Base-by-base conservation (phyloP, 1,140 invertebrate species). In the Sarcophaga bullata region DNA sequence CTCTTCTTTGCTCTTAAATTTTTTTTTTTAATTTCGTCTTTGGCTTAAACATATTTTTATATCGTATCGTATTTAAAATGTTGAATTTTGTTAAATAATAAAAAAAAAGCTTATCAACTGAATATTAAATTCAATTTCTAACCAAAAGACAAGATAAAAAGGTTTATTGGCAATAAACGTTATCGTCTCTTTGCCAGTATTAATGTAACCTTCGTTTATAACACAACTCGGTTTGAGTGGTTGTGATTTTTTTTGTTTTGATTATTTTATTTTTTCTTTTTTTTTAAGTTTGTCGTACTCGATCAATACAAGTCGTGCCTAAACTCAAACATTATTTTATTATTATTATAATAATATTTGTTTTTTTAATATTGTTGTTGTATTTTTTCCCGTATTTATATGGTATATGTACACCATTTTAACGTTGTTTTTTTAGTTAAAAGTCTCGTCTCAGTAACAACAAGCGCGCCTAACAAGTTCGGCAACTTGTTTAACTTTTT, bases 161-260 rank as follows among this genome's bases (percentile, higher is more conserved):
- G 72, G 48, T 82, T 78, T 82, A 81, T 82, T 81, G 80, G 72
- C 81, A 81, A 84, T 81, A 82, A 73, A 78, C 62, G 80, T 58
- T 82, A 81, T 50, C 80, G 62, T 75, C 76, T 73, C 47, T 75
- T 58, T 82, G 73, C 58, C 83, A 84, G 83, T 84, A 81, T 84
- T 82, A 81, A 81, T 68, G 46, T 82, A 84, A 84, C 83, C 83
- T 84, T 84, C 83, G 82, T 73, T 25, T 37, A 80, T 73, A 58
- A 52, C 80, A 81, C 81, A 82, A 48, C 19, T 19, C 50, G 19
- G 10, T 9, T 25, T 68, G n/a, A 68, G 62, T 37, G 25, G 19
- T 68, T 68, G 62, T 68, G 62, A 68, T 19, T 68, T 68, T 68
- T 68, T 68, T 19, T 25, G 10, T 58, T 58, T 58, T 37, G 25